Percentiles rank a stretch among this genome's conserved stretches.
Conservation (phyloP, 64 coral and sea anemone species). For the Astreopora myriophthalma region DNA sequence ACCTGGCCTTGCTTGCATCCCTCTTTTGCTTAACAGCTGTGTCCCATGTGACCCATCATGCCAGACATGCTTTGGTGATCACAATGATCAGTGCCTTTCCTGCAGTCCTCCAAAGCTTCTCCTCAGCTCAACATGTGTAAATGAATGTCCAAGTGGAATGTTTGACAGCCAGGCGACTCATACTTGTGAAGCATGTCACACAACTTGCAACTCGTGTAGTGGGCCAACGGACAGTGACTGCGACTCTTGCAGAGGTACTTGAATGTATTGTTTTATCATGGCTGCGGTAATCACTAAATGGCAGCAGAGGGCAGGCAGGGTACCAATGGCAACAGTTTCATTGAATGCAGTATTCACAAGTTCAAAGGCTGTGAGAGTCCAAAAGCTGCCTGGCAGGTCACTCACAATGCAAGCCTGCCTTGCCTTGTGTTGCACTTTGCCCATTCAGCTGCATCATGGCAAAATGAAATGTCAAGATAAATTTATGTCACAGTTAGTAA, state of each 20-base stretch:
- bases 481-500: too few species aligned
- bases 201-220: conserved; percentile 70
- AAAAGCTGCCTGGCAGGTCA: too few species aligned
- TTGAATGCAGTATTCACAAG: too few species aligned
- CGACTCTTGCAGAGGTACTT: conserved; percentile 81
- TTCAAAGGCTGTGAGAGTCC: too few species aligned
- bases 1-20: background rate
- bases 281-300: too few species aligned
- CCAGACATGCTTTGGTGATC: conserved; percentile 66
- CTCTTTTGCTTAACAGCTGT: conserved; percentile 19
- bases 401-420: too few species aligned
- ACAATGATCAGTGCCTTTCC: conserved; percentile 49
- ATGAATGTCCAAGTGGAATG: conserved; percentile 71
- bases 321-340: too few species aligned
- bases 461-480: too few species aligned
- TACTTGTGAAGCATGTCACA: conserved; percentile 73
- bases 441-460: too few species aligned
- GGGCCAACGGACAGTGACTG: conserved; percentile 59
- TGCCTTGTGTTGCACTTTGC: too few species aligned
- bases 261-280: background rate
- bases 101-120: conserved; percentile 60
- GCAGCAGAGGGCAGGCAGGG: too few species aligned
- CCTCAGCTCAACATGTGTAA: conserved; percentile 43
- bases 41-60: conserved; percentile 63
- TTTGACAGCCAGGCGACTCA: conserved; percentile 41